Percentiles rank a stretch among this genome's conserved stretches.
Evolutionary conservation across 2,797 vertebrate genomes (phyloP).

Genomic region (Rhynchonycteris naso): DNA sequence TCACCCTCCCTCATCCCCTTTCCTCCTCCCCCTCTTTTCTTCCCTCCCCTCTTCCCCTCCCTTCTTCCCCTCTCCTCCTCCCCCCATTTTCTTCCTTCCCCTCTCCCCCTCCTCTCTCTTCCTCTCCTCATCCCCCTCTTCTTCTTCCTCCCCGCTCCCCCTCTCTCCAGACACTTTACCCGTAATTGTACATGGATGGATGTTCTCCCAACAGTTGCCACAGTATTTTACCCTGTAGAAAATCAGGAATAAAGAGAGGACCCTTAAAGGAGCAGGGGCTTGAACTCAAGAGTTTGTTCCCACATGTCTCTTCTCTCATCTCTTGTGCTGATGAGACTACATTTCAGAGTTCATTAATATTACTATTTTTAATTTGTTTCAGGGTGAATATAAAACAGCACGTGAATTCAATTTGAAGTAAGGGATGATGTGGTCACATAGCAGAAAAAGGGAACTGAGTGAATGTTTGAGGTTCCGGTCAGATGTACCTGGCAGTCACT

Average conservation of each 20-base stretch:
- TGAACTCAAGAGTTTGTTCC: not conserved
- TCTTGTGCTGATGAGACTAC: not conserved
- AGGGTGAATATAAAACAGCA: not conserved
- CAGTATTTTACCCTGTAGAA: not conserved
- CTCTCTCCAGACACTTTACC: not conserved
- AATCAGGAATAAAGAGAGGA: not conserved
- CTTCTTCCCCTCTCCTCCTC: not conserved
- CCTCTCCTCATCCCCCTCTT: not conserved
- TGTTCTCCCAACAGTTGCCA: not conserved
- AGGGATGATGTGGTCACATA: not conserved
- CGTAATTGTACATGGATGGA: not conserved
- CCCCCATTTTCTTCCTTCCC: no score
- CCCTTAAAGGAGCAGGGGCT: not conserved
- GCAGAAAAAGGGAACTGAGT: not conserved
- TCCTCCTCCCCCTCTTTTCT: not conserved
- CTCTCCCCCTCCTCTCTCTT: not conserved
- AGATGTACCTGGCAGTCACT: not conserved
- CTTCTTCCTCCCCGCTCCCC: not conserved
- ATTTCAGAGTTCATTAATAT: not conserved
- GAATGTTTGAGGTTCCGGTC: not conserved
- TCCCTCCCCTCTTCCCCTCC: not conserved
- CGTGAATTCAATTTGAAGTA: not conserved
- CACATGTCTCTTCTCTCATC: not conserved
- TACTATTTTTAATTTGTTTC: not conserved
- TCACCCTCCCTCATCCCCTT: not conserved